Percentiles rank a stretch among this genome's conserved stretches.
Conservation (phyloP, 2,113 vertebrate genomes). For the Sinocyclocheilus rhinocerous region DNA sequence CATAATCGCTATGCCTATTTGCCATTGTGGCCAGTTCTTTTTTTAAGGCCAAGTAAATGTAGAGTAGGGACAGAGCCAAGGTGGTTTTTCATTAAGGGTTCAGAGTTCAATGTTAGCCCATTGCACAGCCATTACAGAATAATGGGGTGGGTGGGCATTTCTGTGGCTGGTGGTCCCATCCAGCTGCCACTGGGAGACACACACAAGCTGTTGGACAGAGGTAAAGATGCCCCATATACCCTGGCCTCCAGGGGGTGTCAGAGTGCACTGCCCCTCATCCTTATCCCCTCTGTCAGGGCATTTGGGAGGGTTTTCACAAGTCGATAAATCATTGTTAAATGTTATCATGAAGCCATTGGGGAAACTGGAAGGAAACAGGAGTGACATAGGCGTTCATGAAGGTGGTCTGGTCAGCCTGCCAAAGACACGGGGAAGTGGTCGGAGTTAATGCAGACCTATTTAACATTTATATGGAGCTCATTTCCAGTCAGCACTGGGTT, state of each 20-base stretch:
- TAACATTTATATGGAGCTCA: neutral
- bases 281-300: slow-evolving; percentile 51
- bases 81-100: slow-evolving; percentile 58
- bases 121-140: slow-evolving; percentile 63
- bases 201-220: slow-evolving; percentile 72
- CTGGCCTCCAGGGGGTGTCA: slow-evolving; percentile 54
- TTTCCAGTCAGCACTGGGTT: slow-evolving; percentile 4
- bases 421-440: slow-evolving; percentile 13
- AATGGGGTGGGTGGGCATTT: slow-evolving; percentile 64
- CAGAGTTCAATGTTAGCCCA: slow-evolving; percentile 78
- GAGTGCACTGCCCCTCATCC: slow-evolving; percentile 66
- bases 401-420: slow-evolving; percentile 8
- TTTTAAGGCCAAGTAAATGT: slow-evolving; percentile 29
- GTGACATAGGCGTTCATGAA: neutral
- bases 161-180: slow-evolving; percentile 65
- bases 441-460: neutral
- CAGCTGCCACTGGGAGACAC: slow-evolving; percentile 80
- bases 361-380: slow-evolving; percentile 28
- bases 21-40: neutral
- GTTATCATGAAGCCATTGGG: slow-evolving; percentile 40
- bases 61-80: slow-evolving; percentile 20
- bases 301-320: slow-evolving; percentile 48
- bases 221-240: slow-evolving; percentile 66
- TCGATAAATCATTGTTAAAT: slow-evolving; percentile 61
- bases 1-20: slow-evolving; percentile 8